Evolutionary conservation across 2,113 vertebrate genomes (phyloP), one percentile per base, ranked within the genome.

Genomic region (Glaucidium brasilianum): DNA sequence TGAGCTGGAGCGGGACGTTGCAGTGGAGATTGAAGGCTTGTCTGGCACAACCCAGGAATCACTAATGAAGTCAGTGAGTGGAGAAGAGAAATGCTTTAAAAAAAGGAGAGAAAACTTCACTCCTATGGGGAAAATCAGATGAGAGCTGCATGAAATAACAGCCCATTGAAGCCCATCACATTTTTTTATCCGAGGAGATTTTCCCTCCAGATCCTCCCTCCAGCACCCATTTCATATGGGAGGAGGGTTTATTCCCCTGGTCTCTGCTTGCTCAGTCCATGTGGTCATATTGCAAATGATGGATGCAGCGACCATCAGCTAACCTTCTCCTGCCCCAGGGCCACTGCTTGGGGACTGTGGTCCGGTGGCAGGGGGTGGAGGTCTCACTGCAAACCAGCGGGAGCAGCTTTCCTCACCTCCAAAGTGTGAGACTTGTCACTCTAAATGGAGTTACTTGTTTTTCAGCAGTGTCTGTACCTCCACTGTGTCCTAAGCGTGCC

Each of bases 41-140:
- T 95, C 95, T 96, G 79, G 83, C 68, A 75, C 47, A 87, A 60
- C 41, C 53, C 32, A 29, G 63, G 84, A 95, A 85, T 91, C 23
- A 5, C 58, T 94, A 87, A 96, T 78, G 76, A 82, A 87, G 62
- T 76, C 73, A 73, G 53, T 34, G 91, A 79, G 18, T 15, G 78
- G 32, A 60, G 58, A 41, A 68, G 45, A 50, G 17, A 74, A 74
- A 37, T 59, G 4, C 41, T 90, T 77, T 66, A 21, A 66, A 39
- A 45, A 77, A 67, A 90, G 25, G 56, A 94, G 53, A 55, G n/a
- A 26, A 75, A 55, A 73, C 29, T 49, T 78, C 58, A 62, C 20
- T 79, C 41, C 49, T 30, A 0, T 12, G 47, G 56, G 37, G n/a
- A 60, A 86, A 85, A 60, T 62, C 30, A 63, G 37, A 11, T 67